phyloP scores from a whole-genome alignment of 2,797 vertebrate genomes.

The Poeciliopsis gracilis region DNA sequence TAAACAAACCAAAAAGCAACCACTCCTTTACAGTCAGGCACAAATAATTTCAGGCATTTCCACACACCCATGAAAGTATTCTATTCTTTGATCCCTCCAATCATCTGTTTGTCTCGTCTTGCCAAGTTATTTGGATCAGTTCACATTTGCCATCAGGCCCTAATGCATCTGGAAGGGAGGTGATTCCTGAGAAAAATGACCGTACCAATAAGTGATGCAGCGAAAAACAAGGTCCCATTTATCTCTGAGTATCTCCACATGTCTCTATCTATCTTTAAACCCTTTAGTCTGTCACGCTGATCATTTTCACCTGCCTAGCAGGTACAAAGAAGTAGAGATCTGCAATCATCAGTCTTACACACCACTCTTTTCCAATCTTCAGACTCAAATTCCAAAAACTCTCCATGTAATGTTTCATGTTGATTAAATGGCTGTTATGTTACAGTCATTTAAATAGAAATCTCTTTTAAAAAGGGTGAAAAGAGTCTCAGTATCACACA shows the following conservation, averaged over 20 bases:
- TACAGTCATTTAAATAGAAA: slow-evolving; percentile 32
- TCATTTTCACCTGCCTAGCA: slow-evolving; percentile 29
- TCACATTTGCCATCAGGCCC: slow-evolving; percentile 27
- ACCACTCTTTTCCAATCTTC: slow-evolving; percentile 52
- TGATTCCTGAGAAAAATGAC: slow-evolving; percentile 52
- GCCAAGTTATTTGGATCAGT: slow-evolving; percentile 38
- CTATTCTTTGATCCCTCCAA: slow-evolving; percentile 20
- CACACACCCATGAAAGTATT: slow-evolving; percentile 12
- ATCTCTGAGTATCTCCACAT: slow-evolving; percentile 29
- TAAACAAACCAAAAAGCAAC: background rate
- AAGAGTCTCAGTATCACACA: slow-evolving; percentile 34
- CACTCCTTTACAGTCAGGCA: background rate
- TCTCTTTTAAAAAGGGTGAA: slow-evolving; percentile 2
- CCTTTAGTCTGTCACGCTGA: slow-evolving; percentile 20
- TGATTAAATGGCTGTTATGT: slow-evolving; percentile 63
- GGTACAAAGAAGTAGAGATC: slow-evolving; percentile 14
- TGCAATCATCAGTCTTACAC: slow-evolving; percentile 54
- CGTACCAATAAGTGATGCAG: slow-evolving; percentile 47
- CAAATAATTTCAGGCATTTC: background rate
- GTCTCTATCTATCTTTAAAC: slow-evolving; percentile 32
- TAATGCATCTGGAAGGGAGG: slow-evolving; percentile 52
- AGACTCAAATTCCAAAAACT: slow-evolving; percentile 59
- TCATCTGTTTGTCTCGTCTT: slow-evolving; percentile 11
- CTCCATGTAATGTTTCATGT: slow-evolving; percentile 53
- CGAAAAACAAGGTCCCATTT: slow-evolving; percentile 43